Percentiles rank a stretch among this genome's conserved stretches.
phyloP scores from a whole-genome alignment of 2,113 vertebrate species.

The Tenebrosternarchus preto region DNA sequence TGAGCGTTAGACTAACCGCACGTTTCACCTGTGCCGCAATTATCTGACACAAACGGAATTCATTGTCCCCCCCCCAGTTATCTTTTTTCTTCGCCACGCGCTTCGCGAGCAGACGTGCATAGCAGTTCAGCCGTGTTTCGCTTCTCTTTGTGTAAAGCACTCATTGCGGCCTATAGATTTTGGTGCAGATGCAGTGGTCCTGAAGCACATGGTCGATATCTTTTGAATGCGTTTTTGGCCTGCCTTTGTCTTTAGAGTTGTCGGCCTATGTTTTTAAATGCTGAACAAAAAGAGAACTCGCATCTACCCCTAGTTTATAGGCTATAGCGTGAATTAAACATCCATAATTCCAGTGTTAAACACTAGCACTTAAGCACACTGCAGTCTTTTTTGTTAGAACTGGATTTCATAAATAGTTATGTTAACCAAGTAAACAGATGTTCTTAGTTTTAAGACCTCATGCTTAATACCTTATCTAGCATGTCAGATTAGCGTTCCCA shows the following conservation, averaged over 20 bases:
- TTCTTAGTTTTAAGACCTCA: neutral
- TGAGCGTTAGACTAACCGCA: neutral
- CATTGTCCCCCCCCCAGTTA: no score
- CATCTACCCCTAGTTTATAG: neutral
- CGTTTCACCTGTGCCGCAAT: neutral
- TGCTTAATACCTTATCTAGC: no score
- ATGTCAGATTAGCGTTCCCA: neutral
- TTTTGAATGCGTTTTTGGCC: neutral
- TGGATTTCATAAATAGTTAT: neutral
- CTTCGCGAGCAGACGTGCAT: neutral
- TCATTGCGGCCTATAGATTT: neutral
- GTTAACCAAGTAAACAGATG: neutral
- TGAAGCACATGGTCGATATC: constrained; percentile 37
- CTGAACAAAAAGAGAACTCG: neutral
- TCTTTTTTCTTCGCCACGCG: neutral
- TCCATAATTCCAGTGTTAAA: neutral
- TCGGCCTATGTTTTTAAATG: neutral
- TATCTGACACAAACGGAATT: neutral
- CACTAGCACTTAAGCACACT: neutral
- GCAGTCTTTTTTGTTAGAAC: neutral
- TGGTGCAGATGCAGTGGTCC: constrained; percentile 31
- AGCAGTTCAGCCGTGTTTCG: neutral
- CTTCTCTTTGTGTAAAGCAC: constrained; percentile 46
- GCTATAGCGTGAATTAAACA: neutral
- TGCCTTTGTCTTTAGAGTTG: constrained; percentile 24